Evolutionary conservation across 2,113 vertebrate genomes (phyloP).

Genomic region (Phyllostomus discolor): DNA sequence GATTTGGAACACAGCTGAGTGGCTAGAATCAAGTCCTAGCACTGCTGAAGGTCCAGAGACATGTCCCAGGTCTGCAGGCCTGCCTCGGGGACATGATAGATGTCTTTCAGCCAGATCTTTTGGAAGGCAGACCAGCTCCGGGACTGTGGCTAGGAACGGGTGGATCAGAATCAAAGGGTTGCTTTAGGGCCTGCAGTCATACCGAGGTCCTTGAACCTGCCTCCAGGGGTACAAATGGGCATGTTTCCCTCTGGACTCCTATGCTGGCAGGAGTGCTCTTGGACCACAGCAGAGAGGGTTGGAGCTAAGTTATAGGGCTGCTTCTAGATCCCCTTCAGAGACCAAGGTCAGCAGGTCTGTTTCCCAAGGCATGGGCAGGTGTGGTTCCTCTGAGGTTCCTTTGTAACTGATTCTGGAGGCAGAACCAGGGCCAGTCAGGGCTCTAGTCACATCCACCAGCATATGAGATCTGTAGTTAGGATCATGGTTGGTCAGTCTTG

Average conservation of each 20-base stretch:
- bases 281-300: background rate
- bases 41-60: background rate
- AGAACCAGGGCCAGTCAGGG: too few species aligned
- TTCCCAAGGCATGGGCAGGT: background rate
- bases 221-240: background rate
- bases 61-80: background rate
- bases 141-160: background rate
- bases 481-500: too few species aligned
- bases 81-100: background rate
- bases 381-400: background rate
- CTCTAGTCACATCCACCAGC: too few species aligned
- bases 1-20: background rate
- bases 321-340: background rate
- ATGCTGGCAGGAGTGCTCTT: background rate
- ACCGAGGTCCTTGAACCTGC: background rate
- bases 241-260: background rate
- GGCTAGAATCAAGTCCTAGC: background rate
- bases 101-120: background rate
- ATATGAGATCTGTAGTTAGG: too few species aligned
- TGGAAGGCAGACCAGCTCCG: background rate
- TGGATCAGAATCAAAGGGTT: background rate
- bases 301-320: background rate
- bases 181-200: background rate
- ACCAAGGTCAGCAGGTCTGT: background rate
- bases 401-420: too few species aligned